These are phyloP conservation scores for Myrmecophaga tridactyla DNA, from an alignment of 2,113 vertebrate genomes.

Conservation along the genomic window DNA sequence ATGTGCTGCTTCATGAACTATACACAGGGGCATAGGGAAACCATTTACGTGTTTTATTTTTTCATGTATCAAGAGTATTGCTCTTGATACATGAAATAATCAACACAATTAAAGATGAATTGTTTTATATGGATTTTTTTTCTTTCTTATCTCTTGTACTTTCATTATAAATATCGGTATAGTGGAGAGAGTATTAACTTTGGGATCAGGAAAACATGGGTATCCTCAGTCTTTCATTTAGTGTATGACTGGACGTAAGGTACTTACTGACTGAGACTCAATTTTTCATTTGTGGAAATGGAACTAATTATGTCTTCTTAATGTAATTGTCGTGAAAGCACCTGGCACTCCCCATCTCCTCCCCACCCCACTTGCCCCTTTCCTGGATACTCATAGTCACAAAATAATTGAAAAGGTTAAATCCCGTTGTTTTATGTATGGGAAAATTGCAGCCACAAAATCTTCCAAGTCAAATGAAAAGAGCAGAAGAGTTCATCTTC, in stretches of 20 bases:
- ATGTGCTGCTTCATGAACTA: conserved; percentile 15
- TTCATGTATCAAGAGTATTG: neutral
- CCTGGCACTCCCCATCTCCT: neutral
- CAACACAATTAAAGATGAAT: neutral
- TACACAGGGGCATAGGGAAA: neutral
- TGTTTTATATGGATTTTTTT: conserved; percentile 25
- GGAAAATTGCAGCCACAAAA: neutral
- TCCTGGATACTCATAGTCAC: neutral
- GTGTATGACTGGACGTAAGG: neutral
- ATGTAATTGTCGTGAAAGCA: neutral
- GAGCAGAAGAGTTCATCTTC: neutral
- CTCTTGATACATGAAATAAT: neutral
- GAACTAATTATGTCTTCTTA: neutral
- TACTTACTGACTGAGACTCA: neutral
- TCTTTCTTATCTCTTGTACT: neutral
- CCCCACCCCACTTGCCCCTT: neutral
- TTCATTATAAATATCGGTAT: neutral
- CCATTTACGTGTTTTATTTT: neutral
- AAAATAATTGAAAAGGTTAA: neutral
- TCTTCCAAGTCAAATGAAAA: neutral
- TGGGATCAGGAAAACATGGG: neutral
- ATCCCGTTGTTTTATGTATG: neutral
- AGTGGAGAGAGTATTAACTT: neutral
- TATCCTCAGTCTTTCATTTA: neutral
- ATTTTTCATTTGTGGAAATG: conserved; percentile 30